Base-by-base conservation (phyloP, 2,113 vertebrate genomes). In the Rhynchopsitta pachyrhyncha region DNA sequence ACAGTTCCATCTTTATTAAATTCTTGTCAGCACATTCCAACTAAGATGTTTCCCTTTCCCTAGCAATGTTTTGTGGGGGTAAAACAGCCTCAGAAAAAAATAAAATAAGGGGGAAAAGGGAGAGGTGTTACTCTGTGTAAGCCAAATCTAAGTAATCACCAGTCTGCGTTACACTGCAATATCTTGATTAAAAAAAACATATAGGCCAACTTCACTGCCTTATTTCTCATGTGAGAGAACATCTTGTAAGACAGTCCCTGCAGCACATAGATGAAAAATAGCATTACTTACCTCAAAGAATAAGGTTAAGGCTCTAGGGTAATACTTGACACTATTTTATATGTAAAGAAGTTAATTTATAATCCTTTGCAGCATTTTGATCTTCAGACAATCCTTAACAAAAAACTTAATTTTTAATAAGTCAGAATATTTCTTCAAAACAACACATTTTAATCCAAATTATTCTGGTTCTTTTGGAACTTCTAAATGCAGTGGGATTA, bases 11-110 rank as follows among this genome's bases (percentile, higher is more conserved):
- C 74, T 79, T 94, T 90, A 96, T 94, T 92, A 96, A 85, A 96
- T 84, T 85, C 79, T 74, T 82, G 76, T 91, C 89, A 93, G 93
- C 89, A 84, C 94, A 97, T 97, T 97, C 96, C 95, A 94, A 49
- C 31, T 52, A 69, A 67, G 85, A 71, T 37, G 62, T 68, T 79
- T 77, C 77, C 64, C 55, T 88, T 79, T 88, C 86, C 96, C 82
- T 95, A 96, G 96, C 84, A 91, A 92, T 76, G 71, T 81, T 88
- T 62, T 95, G 86, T 73, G 70, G 52, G 86, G 42, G 52, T 63
- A 91, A 55, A 94, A 52, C 10, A 82, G 60, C 25, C 29, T 53
- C 70, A 63, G 57, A 37, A 80, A 63, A 88, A 88, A 69, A 42
- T 17, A 83, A 88, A 74, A 53, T 35, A 88, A 37, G 23, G 17